Evolutionary conservation across 2,797 vertebrate species (phyloP).

Genomic region (Rhinophrynus dorsalis): DNA sequence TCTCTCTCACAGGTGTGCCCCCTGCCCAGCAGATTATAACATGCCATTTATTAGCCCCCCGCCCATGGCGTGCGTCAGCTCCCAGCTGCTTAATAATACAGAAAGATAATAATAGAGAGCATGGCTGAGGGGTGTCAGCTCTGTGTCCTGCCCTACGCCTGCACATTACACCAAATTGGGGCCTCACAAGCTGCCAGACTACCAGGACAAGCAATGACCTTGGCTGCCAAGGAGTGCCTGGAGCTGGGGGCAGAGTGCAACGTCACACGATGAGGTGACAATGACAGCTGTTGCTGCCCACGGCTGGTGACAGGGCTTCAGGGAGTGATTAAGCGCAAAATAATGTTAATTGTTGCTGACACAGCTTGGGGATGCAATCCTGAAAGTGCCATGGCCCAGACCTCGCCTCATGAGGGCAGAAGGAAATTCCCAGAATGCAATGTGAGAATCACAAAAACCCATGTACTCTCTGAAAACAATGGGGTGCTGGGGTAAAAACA

Average conservation of each 20-base stretch:
- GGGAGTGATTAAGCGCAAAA: conserved; percentile 69
- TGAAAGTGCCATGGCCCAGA: conserved; percentile 1
- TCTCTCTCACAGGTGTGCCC: conserved; percentile 35
- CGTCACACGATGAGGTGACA: conserved; percentile 30
- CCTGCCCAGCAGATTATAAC: conserved; percentile 36
- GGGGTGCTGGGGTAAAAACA: no score
- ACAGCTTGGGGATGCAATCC: conserved; percentile 44
- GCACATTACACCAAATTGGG: conserved; percentile 15
- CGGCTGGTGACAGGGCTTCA: conserved; percentile 49
- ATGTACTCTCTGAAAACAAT: no score
- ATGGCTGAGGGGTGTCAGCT: conserved; percentile 43
- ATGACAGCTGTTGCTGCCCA: conserved; percentile 46
- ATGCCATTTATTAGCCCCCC: conserved; percentile 29
- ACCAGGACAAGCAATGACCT: conserved; percentile 36
- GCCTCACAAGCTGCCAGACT: background rate
- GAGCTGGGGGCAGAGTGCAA: conserved; percentile 12
- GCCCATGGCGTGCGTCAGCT: conserved; percentile 49
- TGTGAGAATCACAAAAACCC: background rate
- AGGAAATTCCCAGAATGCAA: background rate
- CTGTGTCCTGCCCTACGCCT: conserved; percentile 34
- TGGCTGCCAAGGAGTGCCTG: conserved; percentile 32
- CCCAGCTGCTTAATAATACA: conserved; percentile 64
- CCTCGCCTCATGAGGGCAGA: background rate
- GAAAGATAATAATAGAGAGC: conserved; percentile 59
- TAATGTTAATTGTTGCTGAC: conserved; percentile 69